Percentiles rank a stretch among this genome's conserved stretches.
phyloP scores from a whole-genome alignment of 1,140 invertebrate species.

The Zaprionus lachaisei region DNA sequence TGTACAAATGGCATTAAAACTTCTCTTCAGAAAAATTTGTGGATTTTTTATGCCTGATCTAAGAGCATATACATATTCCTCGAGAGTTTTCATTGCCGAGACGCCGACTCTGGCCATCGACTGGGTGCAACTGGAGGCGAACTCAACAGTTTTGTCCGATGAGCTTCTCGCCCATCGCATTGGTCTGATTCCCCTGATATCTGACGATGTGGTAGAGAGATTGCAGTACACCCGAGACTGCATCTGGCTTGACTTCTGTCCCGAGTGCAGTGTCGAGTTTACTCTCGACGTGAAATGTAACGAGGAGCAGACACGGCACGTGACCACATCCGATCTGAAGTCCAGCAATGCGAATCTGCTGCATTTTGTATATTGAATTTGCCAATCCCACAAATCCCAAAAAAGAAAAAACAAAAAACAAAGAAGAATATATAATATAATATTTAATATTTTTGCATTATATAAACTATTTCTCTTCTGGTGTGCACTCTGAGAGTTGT shows the following conservation, averaged over 20 bases:
- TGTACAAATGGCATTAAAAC: no score
- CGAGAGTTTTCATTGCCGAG: slow-evolving; percentile 99
- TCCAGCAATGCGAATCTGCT: slow-evolving; percentile 95
- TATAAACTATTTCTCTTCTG: no score
- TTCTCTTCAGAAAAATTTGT: no score
- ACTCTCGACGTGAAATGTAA: slow-evolving; percentile 97
- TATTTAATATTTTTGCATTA: no score
- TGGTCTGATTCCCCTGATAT: slow-evolving; percentile 98
- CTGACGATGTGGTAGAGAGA: slow-evolving; percentile 91
- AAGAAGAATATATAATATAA: no score
- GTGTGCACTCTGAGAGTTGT: slow-evolving; percentile 81
- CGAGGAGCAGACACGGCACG: slow-evolving; percentile 96
- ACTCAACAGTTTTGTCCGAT: slow-evolving; percentile 99
- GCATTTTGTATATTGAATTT: no score
- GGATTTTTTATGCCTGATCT: no score
- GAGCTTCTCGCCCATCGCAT: slow-evolving; percentile 99
- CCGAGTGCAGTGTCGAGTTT: slow-evolving; percentile 99
- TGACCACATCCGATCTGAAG: slow-evolving; percentile 98
- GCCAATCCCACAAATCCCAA: no score
- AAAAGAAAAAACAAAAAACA: no score
- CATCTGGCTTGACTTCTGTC: slow-evolving; percentile 98
- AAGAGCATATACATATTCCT: no score
- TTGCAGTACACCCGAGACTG: slow-evolving; percentile 92
- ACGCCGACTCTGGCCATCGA: slow-evolving; percentile 99
- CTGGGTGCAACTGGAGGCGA: slow-evolving; percentile 99